Base-by-base conservation (phyloP, 1,140 invertebrate species). In the Euglossa dilemma region DNA sequence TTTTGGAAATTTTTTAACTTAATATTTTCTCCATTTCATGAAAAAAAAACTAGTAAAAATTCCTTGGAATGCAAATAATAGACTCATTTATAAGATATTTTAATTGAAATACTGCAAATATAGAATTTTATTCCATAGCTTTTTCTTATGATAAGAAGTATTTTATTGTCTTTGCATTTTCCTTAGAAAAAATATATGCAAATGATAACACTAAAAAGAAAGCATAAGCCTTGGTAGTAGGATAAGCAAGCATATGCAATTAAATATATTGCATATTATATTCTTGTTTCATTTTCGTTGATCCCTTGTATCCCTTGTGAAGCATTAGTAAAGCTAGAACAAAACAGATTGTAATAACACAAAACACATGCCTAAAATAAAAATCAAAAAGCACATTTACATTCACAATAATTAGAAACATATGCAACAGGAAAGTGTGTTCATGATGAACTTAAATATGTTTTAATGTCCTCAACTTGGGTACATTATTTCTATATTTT, bases 321-420 rank as follows among this genome's bases (percentile, higher is more conserved):
- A 76, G 80, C 80, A 69, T 80, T 80, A 83, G 61, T 71, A 67
- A 80, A 73, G 79, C 85, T 88, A 87, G 66, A 88, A 87, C 82
- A 87, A 77, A 82, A 82, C 70, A 88, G 23, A 87, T 28, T 85
- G 56, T 85, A 88, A 16, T 88, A 88, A 88, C 50, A 85, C 56
- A 85, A 86, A 84, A 86, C n/a, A 75, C 73, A 64, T 84, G 79
- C 59, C 72, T 83, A 79, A 70, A 74, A 66, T 43, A 70, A 8
- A 36, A 52, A 72, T 36, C 43, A 25, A 47, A n/a, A 61, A 76
- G 64, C 70, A 71, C 36, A 25, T 43, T 43, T 50, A 63, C 45
- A 54, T 84, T 36, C 52, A 78, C 18, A 11, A 36, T 66, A 59
- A 25, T 28, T 36, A 14, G 50, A 63, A 20, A 61, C n/a, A 28